Conservation (phyloP, 2,888 invertebrate genomes). For the Rhagonycha fulva region DNA sequence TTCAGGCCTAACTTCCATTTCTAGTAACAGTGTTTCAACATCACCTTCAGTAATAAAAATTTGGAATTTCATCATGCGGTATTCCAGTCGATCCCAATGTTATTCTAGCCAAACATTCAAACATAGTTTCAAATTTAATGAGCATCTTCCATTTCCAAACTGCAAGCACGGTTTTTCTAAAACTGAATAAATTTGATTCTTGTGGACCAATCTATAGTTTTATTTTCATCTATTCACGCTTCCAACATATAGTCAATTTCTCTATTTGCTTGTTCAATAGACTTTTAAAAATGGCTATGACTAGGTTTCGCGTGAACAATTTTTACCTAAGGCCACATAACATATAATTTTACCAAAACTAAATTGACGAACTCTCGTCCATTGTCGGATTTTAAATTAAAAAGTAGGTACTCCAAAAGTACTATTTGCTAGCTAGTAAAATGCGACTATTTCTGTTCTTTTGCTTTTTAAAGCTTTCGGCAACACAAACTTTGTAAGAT, state of each 20-base stretch:
- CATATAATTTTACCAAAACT: neutral
- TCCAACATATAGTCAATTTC: conserved; percentile 10
- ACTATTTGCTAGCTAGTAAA: too few species aligned
- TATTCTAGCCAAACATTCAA: neutral
- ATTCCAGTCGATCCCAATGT: conserved; percentile 2
- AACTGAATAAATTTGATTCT: conserved; percentile 11
- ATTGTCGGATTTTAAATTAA: too few species aligned
- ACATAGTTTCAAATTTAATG: conserved; percentile 10
- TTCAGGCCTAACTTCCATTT: too few species aligned
- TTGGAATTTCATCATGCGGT: conserved; percentile 5
- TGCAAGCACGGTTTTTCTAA: neutral
- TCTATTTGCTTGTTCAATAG: conserved; percentile 2
- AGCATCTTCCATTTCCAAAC: conserved; percentile 7
- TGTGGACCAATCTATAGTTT: conserved; percentile 6
- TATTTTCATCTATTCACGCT: conserved; percentile 2
- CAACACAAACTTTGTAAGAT: too few species aligned
- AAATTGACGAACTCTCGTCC: conserved; percentile 6
- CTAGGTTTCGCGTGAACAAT: neutral
- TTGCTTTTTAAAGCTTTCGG: too few species aligned
- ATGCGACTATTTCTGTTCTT: too few species aligned
- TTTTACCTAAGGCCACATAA: neutral
- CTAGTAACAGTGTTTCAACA: conserved; percentile 3
- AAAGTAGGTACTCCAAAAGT: too few species aligned
- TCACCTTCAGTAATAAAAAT: conserved; percentile 1
- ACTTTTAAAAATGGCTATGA: neutral